These are phyloP conservation scores for Alcedo atthis DNA, from an alignment of 2,797 vertebrate genomes.

Conservation along the genomic window DNA sequence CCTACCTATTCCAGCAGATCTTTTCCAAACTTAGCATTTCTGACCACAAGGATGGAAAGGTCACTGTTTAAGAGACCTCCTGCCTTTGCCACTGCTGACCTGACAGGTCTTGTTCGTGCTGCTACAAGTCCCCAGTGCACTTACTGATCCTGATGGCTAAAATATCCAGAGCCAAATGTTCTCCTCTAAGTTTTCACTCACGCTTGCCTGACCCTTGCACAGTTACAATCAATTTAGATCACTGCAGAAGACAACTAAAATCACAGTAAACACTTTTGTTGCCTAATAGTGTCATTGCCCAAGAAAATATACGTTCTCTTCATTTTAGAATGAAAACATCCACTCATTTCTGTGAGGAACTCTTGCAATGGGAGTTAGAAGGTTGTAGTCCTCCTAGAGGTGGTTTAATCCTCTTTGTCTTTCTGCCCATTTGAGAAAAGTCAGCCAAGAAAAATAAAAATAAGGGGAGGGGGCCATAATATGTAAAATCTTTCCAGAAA, in stretches of 20 bases:
- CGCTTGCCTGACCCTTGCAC: not conserved
- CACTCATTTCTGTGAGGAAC: not conserved
- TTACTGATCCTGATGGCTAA: not conserved
- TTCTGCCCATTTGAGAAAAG: not conserved
- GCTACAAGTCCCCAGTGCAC: not conserved
- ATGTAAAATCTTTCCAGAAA: not conserved
- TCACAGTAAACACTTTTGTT: not conserved
- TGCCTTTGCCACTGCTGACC: not conserved
- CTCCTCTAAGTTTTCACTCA: not conserved
- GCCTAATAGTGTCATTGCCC: no score
- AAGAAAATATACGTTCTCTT: not conserved
- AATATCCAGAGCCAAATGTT: not conserved
- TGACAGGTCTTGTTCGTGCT: not conserved
- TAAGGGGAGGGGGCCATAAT: rapidly evolving
- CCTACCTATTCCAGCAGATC: not conserved
- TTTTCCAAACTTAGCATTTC: slow-evolving; percentile 20
- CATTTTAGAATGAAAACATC: not conserved
- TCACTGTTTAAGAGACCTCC: slow-evolving; percentile 24
- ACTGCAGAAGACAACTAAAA: not conserved
- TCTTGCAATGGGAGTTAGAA: not conserved
- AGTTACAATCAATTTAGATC: not conserved
- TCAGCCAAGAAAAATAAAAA: not conserved
- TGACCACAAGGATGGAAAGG: not conserved
- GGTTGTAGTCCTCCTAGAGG: not conserved
- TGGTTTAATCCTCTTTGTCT: not conserved